These are phyloP conservation scores for Boloria euphrosyne DNA, from an alignment of 2,888 invertebrate genomes.

Conservation along the genomic window DNA sequence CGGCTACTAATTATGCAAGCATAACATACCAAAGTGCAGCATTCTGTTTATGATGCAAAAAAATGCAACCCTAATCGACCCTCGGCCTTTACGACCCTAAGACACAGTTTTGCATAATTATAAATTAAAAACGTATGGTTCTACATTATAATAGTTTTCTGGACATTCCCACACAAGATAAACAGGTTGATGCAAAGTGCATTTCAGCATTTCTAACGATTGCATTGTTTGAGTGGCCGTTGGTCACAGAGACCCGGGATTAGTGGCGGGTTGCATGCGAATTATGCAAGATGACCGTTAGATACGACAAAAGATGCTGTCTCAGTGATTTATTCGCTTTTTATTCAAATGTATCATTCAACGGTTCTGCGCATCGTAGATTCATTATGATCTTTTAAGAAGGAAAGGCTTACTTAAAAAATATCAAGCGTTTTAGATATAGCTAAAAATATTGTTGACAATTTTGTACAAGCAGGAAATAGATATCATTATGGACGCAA, in stretches of 20 bases:
- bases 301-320: conserved; percentile 47
- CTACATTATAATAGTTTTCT: conserved; percentile 59
- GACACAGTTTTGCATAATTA: conserved; percentile 65
- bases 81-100: conserved; percentile 46
- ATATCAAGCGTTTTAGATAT: background rate
- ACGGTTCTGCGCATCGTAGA: conserved; percentile 18
- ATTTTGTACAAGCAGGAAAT: conserved; percentile 3
- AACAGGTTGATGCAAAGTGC: conserved; percentile 69
- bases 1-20: conserved; percentile 30
- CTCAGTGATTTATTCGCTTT: conserved; percentile 43
- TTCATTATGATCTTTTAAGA: background rate
- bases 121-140: conserved; percentile 65
- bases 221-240: conserved; percentile 53
- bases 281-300: conserved; percentile 60
- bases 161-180: conserved; percentile 58
- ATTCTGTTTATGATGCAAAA: conserved; percentile 48
- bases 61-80: conserved; percentile 50
- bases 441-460: background rate
- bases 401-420: background rate
- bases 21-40: conserved; percentile 37
- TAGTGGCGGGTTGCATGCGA: conserved; percentile 62
- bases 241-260: conserved; percentile 49
- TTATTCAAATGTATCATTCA: conserved; percentile 35
- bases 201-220: conserved; percentile 62
- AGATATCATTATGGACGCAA: conserved; percentile 7